These are phyloP conservation scores for Drosophila watanabei DNA, from an alignment of 1,140 invertebrate species.

Conservation along the genomic window DNA sequence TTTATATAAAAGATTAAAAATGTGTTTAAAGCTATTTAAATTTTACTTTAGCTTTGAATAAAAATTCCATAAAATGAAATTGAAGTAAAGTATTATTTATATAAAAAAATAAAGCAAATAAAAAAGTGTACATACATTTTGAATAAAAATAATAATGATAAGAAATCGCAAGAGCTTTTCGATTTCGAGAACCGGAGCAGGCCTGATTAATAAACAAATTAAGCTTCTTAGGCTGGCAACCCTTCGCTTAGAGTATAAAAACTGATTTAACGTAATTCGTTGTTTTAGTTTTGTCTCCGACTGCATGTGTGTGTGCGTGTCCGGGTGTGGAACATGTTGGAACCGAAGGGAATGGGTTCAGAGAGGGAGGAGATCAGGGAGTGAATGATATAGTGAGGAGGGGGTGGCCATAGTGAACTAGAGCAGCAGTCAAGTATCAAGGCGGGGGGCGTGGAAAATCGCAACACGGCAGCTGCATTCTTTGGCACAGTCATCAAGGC, in stretches of 20 bases:
- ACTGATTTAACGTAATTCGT: constrained; percentile 70
- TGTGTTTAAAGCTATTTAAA: no score
- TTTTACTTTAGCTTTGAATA: no score
- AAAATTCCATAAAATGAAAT: no score
- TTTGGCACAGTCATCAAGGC: constrained; percentile 13
- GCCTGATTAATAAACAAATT: no score
- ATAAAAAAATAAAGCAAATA: no score
- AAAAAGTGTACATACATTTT: no score
- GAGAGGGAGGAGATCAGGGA: neutral
- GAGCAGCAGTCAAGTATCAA: constrained; percentile 47
- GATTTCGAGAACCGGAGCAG: no score
- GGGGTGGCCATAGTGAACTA: constrained; percentile 3
- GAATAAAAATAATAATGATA: no score
- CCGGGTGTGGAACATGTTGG: constrained; percentile 7
- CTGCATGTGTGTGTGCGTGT: constrained; percentile 3
- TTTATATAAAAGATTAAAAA: no score
- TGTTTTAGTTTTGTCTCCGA: constrained; percentile 59
- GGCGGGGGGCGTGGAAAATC: constrained; percentile 42
- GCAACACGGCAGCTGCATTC: constrained; percentile 26
- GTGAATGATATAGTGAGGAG: neutral
- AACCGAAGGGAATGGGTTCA: neutral
- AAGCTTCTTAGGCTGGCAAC: neutral
- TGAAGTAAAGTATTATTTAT: no score
- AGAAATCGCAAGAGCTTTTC: no score
- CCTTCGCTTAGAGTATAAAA: constrained; percentile 17